phyloP scores from a whole-genome alignment of 2,888 invertebrate genomes.

The Cylloceria caligata region DNA sequence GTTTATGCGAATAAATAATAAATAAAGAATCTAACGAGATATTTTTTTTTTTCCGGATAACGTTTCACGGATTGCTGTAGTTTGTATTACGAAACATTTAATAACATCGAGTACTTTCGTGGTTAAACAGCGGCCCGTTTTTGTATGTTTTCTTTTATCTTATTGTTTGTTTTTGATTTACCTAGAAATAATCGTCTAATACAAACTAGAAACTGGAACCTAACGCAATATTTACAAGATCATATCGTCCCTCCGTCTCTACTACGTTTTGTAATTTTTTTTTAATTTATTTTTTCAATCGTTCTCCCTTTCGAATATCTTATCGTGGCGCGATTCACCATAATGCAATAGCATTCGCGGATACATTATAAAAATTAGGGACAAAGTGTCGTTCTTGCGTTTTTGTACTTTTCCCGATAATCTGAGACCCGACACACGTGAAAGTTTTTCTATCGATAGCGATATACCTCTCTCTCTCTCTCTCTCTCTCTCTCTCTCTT shows the following conservation, averaged over 20 bases:
- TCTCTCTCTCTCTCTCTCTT: neutral
- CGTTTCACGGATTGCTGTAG: conserved; percentile 70
- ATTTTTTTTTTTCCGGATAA: conserved; percentile 74
- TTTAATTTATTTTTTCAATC: conserved; percentile 1
- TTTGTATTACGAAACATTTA: conserved; percentile 62
- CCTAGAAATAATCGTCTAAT: conserved; percentile 66
- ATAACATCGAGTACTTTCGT: conserved; percentile 64
- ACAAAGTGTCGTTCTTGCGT: conserved; percentile 79
- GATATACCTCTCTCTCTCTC: neutral
- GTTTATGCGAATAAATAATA: conserved; percentile 83
- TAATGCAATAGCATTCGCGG: conserved; percentile 66
- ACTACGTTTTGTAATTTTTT: conserved; percentile 12
- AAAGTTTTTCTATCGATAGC: too few relatives aligned
- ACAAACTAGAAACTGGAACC: conserved; percentile 73
- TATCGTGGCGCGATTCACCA: conserved; percentile 51
- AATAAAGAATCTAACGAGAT: conserved; percentile 76
- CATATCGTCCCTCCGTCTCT: conserved; percentile 54
- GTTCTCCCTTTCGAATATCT: conserved; percentile 36
- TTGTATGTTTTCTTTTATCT: conserved; percentile 19
- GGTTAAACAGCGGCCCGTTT: conserved; percentile 72
- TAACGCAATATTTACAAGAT: conserved; percentile 78
- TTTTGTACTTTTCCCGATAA: conserved; percentile 81
- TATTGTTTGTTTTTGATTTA: conserved; percentile 62
- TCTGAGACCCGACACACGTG: conserved; percentile 69
- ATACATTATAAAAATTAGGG: conserved; percentile 77